These are phyloP conservation scores for Barypeithes pellucidus DNA, from an alignment of 2,888 invertebrate genomes.

Conservation along the genomic window DNA sequence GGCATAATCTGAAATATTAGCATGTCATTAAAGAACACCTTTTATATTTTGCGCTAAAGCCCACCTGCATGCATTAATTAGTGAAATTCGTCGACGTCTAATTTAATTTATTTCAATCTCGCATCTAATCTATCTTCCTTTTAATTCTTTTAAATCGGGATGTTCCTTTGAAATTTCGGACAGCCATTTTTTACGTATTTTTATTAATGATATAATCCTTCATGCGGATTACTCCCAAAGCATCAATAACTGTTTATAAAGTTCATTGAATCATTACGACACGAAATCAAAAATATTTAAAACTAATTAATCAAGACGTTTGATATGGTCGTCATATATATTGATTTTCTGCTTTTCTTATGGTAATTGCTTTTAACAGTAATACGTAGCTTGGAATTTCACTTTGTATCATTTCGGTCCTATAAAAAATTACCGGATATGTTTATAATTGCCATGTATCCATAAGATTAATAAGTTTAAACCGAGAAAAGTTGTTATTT, in stretches of 20 bases:
- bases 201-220: slow-evolving; percentile 15
- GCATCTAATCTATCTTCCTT: no score
- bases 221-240: slow-evolving; percentile 3
- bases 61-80: no score
- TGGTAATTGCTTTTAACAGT: slow-evolving; percentile 32
- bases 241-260: slow-evolving; percentile 41
- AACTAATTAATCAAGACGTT: slow-evolving; percentile 40
- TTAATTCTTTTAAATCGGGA: background rate
- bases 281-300: slow-evolving; percentile 26
- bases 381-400: slow-evolving; percentile 7
- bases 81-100: no score
- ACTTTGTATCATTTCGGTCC: background rate
- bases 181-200: slow-evolving; percentile 1
- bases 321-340: slow-evolving; percentile 22
- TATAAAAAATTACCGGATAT: background rate
- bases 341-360: slow-evolving; percentile 32
- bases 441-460: no score
- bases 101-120: no score
- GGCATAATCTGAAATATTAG: no score
- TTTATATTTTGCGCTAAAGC: no score
- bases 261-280: slow-evolving; percentile 43
- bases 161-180: background rate
- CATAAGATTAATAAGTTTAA: no score
- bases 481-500: no score
- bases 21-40: no score